A percentile compares a stretch with the other conserved stretches of the same genome.
phyloP scores from a whole-genome alignment of 2,113 vertebrate genomes.

The Colinus virginianus region DNA sequence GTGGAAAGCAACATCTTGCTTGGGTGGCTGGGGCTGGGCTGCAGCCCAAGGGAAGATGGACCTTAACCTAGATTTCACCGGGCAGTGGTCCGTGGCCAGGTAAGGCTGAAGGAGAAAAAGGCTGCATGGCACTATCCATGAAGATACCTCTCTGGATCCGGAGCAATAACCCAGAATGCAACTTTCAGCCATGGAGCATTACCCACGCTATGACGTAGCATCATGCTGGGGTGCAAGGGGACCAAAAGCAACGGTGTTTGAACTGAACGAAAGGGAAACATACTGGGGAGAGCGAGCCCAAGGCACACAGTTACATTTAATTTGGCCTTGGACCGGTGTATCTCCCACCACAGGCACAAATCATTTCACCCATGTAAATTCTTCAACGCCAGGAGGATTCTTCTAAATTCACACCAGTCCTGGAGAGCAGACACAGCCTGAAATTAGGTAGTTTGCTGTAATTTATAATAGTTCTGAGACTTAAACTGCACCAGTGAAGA shows the following conservation, averaged over 20 bases:
- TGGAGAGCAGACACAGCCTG: background rate
- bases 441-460: background rate
- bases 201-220: background rate
- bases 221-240: background rate
- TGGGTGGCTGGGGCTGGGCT: background rate
- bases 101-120: background rate
- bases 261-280: background rate
- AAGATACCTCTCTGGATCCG: background rate
- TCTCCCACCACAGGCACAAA: background rate
- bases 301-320: background rate
- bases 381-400: background rate
- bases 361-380: background rate
- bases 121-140: rapidly evolving
- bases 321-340: rapidly evolving
- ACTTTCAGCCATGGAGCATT: background rate
- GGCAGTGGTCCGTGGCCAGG: rapidly evolving
- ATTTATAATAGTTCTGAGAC: background rate
- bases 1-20: background rate
- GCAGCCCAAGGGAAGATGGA: background rate
- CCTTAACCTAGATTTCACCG: background rate
- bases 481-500: background rate
- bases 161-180: background rate
- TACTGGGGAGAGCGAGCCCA: background rate
- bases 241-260: background rate
- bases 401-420: background rate